phyloP scores from a whole-genome alignment of 2,113 vertebrate species.

The Silurus meridionalis region DNA sequence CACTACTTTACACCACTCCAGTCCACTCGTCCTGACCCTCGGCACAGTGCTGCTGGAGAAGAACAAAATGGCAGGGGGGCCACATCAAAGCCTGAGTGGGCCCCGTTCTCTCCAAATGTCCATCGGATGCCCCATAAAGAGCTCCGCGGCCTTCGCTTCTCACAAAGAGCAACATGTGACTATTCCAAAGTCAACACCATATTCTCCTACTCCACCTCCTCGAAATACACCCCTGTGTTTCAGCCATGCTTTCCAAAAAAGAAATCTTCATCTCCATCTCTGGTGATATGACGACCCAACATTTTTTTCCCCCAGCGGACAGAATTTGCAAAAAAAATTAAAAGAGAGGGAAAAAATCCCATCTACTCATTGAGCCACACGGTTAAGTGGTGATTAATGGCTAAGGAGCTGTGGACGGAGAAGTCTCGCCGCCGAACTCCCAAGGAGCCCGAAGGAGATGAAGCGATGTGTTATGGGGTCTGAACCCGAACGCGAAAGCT shows the following conservation, averaged over 20 bases:
- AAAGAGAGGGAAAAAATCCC: background rate
- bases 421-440: constrained; percentile 66
- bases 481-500: constrained; percentile 69
- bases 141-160: constrained; percentile 72
- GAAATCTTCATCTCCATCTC: constrained; percentile 50
- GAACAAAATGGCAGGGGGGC: constrained; percentile 66
- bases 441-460: constrained; percentile 61
- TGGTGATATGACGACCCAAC: constrained; percentile 59
- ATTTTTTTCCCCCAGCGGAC: constrained; percentile 55
- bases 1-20: constrained; percentile 9
- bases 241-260: constrained; percentile 58
- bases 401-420: constrained; percentile 54
- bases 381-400: constrained; percentile 68
- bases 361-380: constrained; percentile 59
- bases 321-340: constrained; percentile 56
- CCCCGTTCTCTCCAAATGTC: constrained; percentile 71
- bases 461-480: constrained; percentile 37
- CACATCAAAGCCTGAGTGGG: constrained; percentile 73
- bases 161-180: constrained; percentile 74
- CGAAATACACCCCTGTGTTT: constrained; percentile 63
- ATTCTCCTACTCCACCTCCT: constrained; percentile 51
- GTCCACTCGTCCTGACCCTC: constrained; percentile 58
- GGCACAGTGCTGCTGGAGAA: constrained; percentile 30
- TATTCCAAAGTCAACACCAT: constrained; percentile 79
- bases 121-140: constrained; percentile 72